Evolutionary conservation across 2,113 vertebrate genomes (phyloP).

Genomic region (Nipponia nippon): DNA sequence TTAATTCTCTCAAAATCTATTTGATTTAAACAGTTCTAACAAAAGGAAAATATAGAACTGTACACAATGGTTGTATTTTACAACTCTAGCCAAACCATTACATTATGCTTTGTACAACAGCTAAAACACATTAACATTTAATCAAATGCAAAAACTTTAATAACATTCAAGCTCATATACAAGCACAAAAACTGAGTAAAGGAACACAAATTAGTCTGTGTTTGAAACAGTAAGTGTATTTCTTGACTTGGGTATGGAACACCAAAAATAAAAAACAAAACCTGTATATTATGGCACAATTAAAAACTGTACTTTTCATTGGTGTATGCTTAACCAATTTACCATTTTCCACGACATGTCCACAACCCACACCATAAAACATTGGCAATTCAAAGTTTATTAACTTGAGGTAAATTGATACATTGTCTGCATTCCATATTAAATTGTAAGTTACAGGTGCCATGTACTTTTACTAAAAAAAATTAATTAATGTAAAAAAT

Average conservation of each 20-base stretch:
- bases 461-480: not conserved
- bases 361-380: not conserved
- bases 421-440: not conserved
- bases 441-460: not conserved
- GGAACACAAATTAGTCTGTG: not conserved
- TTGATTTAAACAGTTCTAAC: not conserved
- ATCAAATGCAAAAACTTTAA: not conserved
- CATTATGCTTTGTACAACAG: not conserved
- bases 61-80: not conserved
- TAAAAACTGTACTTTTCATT: not conserved
- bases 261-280: not conserved
- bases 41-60: not conserved
- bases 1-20: not conserved
- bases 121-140: not conserved
- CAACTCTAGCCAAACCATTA: not conserved
- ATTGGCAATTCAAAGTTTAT: not conserved
- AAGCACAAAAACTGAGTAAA: not conserved
- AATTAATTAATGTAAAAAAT: not conserved
- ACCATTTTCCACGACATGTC: not conserved
- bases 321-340: not conserved
- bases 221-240: not conserved
- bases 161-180: not conserved
- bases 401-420: not conserved
- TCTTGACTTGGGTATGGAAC: not conserved
- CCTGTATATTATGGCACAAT: not conserved